Base-by-base conservation (phyloP, 2,888 invertebrate species). In the Pseudeuparius sepicola region DNA sequence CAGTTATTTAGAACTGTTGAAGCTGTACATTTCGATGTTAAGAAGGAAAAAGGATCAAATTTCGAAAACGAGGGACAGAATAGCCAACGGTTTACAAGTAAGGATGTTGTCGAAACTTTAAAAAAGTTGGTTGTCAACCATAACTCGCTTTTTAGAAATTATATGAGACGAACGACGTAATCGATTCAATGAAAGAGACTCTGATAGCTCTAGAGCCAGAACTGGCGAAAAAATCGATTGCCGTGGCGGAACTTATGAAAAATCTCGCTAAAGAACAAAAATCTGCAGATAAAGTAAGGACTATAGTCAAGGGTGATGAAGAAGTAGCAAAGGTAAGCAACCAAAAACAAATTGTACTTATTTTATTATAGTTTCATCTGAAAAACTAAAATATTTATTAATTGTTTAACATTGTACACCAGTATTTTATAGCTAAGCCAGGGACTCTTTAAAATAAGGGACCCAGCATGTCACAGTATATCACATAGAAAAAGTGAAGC, bases 1-100 rank as follows among this genome's bases (percentile, higher is more conserved):
- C 57, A 88, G 86, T 54, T 92, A 90, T 56, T 65, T 92, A 43
- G 88, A 89, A 54, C 64, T 92, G 18, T 67, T 92, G 16, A 88
- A 84, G 53, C 66, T 88, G 1, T 92, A 88, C 55, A 65, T 78
- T 32, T 60, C 60, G 7, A 73, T 88, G 56, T 60, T 89, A 2
- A 65, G 71, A 16, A 77, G 72, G 33, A 79, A 80, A 49, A 78
- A 76, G 39, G 74, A 75, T 41, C 73, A 79, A 50, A 79, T 81
- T 20, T 71, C 73, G 14, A 68, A 70, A 25, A 70, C 70, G 7
- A 66, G 77, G 32, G 78, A 76, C 40, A 68, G 83, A 44, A 81
- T 87, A 40, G 68, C 74, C 2, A 86, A 82, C 57, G 87, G 87
- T 1, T 63, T 87, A 11, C 73, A 67, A 52, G 68, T 70, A 45